These are phyloP conservation scores for Drosophila acutilabella DNA, from an alignment of 2,888 invertebrate genomes.

Conservation along the genomic window DNA sequence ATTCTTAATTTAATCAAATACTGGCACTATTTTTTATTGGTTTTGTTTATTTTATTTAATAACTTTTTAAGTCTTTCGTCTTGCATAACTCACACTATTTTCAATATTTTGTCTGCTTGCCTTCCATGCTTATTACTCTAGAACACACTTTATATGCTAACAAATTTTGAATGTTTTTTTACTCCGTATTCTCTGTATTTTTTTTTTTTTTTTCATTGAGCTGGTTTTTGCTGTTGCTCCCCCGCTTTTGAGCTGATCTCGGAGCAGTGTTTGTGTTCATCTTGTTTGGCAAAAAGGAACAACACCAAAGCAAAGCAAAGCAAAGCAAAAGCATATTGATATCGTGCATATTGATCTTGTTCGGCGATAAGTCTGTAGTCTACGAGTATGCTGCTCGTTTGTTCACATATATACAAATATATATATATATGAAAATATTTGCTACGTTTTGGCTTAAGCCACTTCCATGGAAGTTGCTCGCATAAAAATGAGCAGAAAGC, in stretches of 20 bases:
- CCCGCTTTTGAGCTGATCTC: slow-evolving; percentile 19
- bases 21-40: too few relatives aligned
- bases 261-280: slow-evolving; percentile 37
- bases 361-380: slow-evolving; percentile 82
- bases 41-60: too few relatives aligned
- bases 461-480: slow-evolving; percentile 83
- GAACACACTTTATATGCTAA: slow-evolving; percentile 27
- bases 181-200: slow-evolving; percentile 15
- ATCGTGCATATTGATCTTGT: slow-evolving; percentile 85
- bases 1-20: too few relatives aligned
- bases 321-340: slow-evolving; percentile 83
- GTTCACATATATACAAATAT: slow-evolving; percentile 22
- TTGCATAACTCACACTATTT: too few relatives aligned
- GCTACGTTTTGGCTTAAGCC: slow-evolving; percentile 78
- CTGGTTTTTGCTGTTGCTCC: slow-evolving; percentile 22
- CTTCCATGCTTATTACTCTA: slow-evolving; percentile 5
- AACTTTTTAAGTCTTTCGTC: too few relatives aligned
- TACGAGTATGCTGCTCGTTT: slow-evolving; percentile 48
- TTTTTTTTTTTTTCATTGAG: slow-evolving; percentile 1
- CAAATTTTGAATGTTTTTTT: slow-evolving; percentile 37
- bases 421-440: slow-evolving; percentile 73
- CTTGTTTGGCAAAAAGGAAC: slow-evolving; percentile 44
- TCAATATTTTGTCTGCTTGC: too few relatives aligned
- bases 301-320: slow-evolving; percentile 42
- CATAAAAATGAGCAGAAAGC: slow-evolving; percentile 52